Evolutionary conservation across 1,140 invertebrate genomes (phyloP).

Genomic region (Calephelis nemesis): DNA sequence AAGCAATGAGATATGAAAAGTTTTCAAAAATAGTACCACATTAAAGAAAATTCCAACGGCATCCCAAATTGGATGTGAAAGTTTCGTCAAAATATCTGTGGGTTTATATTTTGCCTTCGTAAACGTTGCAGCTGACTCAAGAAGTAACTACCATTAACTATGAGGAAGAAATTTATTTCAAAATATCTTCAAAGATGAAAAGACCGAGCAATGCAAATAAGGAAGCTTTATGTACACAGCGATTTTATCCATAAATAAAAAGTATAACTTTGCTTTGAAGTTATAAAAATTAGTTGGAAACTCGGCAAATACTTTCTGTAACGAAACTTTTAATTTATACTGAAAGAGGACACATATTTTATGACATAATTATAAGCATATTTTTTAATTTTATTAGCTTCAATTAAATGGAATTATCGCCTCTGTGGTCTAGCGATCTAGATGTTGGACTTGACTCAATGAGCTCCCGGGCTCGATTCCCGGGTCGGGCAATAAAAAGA

Average conservation of each 20-base stretch:
- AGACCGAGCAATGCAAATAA: constrained; percentile 54
- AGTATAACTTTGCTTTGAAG: constrained; percentile 41
- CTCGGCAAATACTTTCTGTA: constrained; percentile 6
- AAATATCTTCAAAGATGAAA: constrained; percentile 56
- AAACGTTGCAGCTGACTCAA: constrained; percentile 46
- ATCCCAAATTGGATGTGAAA: constrained; percentile 12
- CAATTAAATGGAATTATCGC: no score
- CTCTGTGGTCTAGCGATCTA: no score
- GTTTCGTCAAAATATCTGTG: constrained; percentile 14
- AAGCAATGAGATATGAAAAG: no score
- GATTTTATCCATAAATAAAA: constrained; percentile 52
- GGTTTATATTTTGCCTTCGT: constrained; percentile 15
- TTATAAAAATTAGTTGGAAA: constrained; percentile 49
- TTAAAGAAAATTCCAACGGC: constrained; percentile 2
- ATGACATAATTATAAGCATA: not conserved
- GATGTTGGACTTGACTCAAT: no score
- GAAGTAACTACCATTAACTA: constrained; percentile 62
- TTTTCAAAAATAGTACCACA: no score
- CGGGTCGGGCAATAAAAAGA: no score
- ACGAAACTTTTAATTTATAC: constrained; percentile 5
- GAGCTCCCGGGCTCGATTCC: no score
- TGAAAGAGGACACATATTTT: constrained; percentile 1
- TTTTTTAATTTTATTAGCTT: no score
- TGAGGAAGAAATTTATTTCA: constrained; percentile 55
- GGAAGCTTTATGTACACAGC: constrained; percentile 50